Evolutionary conservation across 1,140 invertebrate genomes (phyloP), one percentile per base, ranked within the genome.

Genomic region (Rhagoletis pomonella): DNA sequence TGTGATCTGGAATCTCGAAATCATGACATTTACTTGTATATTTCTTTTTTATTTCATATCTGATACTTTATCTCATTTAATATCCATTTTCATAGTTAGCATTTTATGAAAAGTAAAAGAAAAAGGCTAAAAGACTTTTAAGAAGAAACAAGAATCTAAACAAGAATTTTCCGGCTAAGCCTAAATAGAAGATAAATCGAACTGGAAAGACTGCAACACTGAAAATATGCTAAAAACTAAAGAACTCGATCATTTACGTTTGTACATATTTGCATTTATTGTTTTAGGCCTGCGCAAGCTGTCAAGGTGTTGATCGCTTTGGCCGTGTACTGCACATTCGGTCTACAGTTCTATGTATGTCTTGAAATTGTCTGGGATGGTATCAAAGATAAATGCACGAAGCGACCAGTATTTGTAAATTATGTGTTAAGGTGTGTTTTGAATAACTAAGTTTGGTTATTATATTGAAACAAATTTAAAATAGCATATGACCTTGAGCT

Each of bases 311-410:
- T 97, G 60, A 98, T 99, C 91, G 97, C 95, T 0, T 90, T 98
- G 14, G 97, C 97, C 2, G 97, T 99, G 3, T 99, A 97, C 91
- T 97, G 97, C 91, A 98, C 97, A 0, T 99, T 98, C 93, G 97
- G 97, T n/a, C 95, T 99, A 64, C 98, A 99, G 93, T 98, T 99
- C 91, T 99, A 97, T 93, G 98, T 99, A 1, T 98, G 98, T 91
- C 93, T 97, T 39, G 97, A 97, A 90, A 97, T 97, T 88, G 95
- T 94, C 64, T 97, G 96, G 96, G 95, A 95, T 90, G 93, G 93
- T 58, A 94, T 97, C 60, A 97, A 97, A 90, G 95, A 96, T 1
- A 94, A 94, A 86, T 97, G 95, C 91, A 93, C 94, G 10, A 96
- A 96, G 89, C 94, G 94, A n/a, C 95, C 95, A n/a, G 89, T 94